These are phyloP conservation scores for Hemicrepidius hirtus DNA, from an alignment of 2,888 invertebrate species.

Conservation along the genomic window DNA sequence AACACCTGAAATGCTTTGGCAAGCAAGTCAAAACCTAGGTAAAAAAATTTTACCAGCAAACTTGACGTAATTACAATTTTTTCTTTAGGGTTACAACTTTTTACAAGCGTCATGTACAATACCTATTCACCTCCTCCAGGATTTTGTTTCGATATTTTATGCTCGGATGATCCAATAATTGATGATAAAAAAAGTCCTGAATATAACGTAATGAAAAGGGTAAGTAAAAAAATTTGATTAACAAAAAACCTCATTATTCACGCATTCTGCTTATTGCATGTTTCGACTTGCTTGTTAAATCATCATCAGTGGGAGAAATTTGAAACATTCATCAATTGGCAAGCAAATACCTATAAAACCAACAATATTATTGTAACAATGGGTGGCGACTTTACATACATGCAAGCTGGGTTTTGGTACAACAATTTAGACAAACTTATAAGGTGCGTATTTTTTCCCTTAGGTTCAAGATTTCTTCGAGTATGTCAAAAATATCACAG, in stretches of 20 bases:
- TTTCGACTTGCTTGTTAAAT: not conserved
- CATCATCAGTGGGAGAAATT: slow-evolving; percentile 60
- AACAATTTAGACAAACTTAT: slow-evolving; percentile 84
- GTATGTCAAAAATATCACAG: slow-evolving; percentile 74
- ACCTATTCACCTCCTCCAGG: slow-evolving; percentile 90
- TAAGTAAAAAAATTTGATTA: slow-evolving; percentile 14
- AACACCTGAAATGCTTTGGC: slow-evolving; percentile 91
- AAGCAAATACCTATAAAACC: slow-evolving; percentile 74
- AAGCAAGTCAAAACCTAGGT: slow-evolving; percentile 83
- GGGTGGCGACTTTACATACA: slow-evolving; percentile 84
- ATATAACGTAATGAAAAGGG: slow-evolving; percentile 83
- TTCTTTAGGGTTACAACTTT: slow-evolving; percentile 77
- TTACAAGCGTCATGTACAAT: slow-evolving; percentile 89
- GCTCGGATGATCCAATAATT: slow-evolving; percentile 89
- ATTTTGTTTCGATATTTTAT: slow-evolving; percentile 94
- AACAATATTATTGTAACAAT: slow-evolving; percentile 81
- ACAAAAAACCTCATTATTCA: not conserved
- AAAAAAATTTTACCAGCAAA: no score
- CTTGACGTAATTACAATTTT: slow-evolving; percentile 56
- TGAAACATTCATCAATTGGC: slow-evolving; percentile 65
- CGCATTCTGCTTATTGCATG: slow-evolving; percentile 7
- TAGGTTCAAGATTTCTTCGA: slow-evolving; percentile 78
- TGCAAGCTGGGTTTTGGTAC: slow-evolving; percentile 78
- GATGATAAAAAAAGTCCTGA: slow-evolving; percentile 87
- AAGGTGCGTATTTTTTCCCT: slow-evolving; percentile 71